Percentiles rank a stretch among this genome's conserved stretches.
phyloP scores from a whole-genome alignment of 2,888 invertebrate species.

The Leptogaster cylindrica region DNA sequence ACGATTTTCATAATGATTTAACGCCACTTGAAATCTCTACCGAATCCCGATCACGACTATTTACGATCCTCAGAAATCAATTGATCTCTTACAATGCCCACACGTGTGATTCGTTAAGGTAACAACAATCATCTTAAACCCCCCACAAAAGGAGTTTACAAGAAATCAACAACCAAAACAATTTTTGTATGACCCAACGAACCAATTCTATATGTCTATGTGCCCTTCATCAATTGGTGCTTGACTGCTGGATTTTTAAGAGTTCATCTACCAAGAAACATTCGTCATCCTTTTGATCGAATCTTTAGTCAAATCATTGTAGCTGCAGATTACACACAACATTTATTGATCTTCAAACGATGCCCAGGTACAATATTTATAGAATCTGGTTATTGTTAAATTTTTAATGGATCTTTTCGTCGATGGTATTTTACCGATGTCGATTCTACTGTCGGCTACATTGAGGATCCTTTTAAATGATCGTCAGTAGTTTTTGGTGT shows the following conservation, averaged over 20 bases:
- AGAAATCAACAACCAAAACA: conserved; percentile 1
- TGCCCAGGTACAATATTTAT: conserved; percentile 39
- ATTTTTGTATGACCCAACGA: conserved; percentile 1
- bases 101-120: too few species aligned
- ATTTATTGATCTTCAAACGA: conserved; percentile 32
- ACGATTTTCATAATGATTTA: too few species aligned
- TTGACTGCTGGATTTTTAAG: conserved; percentile 11
- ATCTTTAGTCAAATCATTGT: conserved; percentile 26
- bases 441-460: too few species aligned
- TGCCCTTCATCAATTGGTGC: conserved; percentile 10
- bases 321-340: conserved; percentile 30
- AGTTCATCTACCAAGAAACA: too few species aligned
- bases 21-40: too few species aligned
- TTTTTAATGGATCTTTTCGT: conserved; percentile 37
- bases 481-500: conserved; percentile 30
- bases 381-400: conserved; percentile 23
- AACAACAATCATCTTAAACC: conserved; percentile 14
- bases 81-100: conserved; percentile 12
- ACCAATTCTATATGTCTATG: conserved; percentile 34
- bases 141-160: neutral
- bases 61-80: conserved; percentile 15
- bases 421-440: conserved; percentile 26
- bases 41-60: too few species aligned
- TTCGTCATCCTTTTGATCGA: too few species aligned
- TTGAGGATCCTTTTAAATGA: conserved; percentile 30